Percentiles rank a stretch among this genome's conserved stretches.
phyloP scores from a whole-genome alignment of 2,113 vertebrate genomes.

The Chaetura pelagica region DNA sequence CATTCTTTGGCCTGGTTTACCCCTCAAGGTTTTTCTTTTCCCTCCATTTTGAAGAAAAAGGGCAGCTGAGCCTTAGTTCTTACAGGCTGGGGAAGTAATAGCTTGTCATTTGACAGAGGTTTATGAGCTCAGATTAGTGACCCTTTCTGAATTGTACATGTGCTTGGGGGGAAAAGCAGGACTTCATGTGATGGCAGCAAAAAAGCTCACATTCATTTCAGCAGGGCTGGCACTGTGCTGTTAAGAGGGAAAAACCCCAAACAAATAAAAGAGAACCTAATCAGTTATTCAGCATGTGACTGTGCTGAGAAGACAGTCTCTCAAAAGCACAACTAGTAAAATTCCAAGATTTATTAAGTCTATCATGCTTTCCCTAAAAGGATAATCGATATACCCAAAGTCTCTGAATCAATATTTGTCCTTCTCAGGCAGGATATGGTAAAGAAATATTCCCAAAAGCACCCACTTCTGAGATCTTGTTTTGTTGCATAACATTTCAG shows the following conservation, averaged over 20 bases:
- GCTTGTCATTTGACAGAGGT: conserved; percentile 43
- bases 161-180: conserved; percentile 1
- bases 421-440: background rate
- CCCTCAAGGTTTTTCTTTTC: background rate
- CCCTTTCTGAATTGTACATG: background rate
- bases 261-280: background rate
- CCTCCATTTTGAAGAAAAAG: conserved; percentile 32
- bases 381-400: conserved; percentile 30
- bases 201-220: conserved; percentile 1
- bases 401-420: conserved; percentile 38
- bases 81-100: background rate
- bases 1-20: background rate
- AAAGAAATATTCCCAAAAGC: conserved; percentile 43
- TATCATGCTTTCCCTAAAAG: conserved; percentile 41
- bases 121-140: conserved; percentile 46
- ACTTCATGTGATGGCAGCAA: background rate
- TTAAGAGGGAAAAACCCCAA: background rate
- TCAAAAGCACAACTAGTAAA: background rate
- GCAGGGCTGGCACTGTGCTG: background rate
- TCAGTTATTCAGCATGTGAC: background rate
- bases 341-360: conserved; percentile 45
- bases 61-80: conserved; percentile 18
- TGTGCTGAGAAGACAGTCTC: background rate
- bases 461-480: conserved; percentile 11
- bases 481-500: conserved; percentile 31